Evolutionary conservation across 2,888 invertebrate genomes (phyloP), one percentile per base, ranked within the genome.

Genomic region (Hypomecis atomaria): DNA sequence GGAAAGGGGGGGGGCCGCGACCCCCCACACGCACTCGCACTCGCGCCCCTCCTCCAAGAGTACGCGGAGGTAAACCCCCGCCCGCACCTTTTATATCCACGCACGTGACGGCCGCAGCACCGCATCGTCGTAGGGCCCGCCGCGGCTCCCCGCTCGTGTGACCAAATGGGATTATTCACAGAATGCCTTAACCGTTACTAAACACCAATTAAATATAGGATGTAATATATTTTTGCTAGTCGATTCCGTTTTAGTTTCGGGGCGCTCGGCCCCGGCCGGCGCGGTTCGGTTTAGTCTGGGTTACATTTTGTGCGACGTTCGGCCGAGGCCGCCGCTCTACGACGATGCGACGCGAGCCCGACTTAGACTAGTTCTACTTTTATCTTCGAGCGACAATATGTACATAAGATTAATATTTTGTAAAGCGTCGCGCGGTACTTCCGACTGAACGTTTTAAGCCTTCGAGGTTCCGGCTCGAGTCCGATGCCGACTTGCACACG

Each of bases 1-100:
- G 97, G 93, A 92, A 79, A 81, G 93, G 92, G 90, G 89, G 93
- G 93, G 93, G 93, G 93, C 85, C 87, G 92, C 92, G 89, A 92
- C 92, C 92, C 93, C 93, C 89, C 92, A 88, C 81, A 89, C 92
- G 62, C 89, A 87, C 78, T 88, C 89, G 64, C 92, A 91, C 84
- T 93, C 93, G 87, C 93, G 92, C 84, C 90, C 92, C 88, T 92
- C 92, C 86, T 92, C 92, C 83, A 92, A 93, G 82, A 90, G 89
- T 83, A 90, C 90, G 77, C 86, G 93, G 88, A 91, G 93, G 92
- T 93, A 93, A 91, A 90, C 78, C 83, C 81, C 81, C 60, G 52
- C 59, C 8, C 40, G 42, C 59, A 81, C 74, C 74, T 85, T 85
- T 85, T 87, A 78, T 86, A 87, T 78, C 83, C 83, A 82, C 81